These are phyloP conservation scores for Sminthurinus aureus DNA, from an alignment of 2,888 invertebrate species.

Conservation along the genomic window DNA sequence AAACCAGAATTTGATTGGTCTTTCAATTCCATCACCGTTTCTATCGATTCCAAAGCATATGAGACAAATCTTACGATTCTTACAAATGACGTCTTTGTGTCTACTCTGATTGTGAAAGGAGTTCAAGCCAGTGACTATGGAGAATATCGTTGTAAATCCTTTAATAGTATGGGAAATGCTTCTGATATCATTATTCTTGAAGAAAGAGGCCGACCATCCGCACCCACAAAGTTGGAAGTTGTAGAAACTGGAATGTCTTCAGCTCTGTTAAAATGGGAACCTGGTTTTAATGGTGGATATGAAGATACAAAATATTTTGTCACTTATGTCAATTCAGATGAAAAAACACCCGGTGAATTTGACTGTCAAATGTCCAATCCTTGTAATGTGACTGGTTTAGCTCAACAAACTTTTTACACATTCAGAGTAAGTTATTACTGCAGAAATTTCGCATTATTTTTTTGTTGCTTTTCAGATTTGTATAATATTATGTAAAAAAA, in stretches of 20 bases:
- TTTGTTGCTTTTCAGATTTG: too few relatives aligned
- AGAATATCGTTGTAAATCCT: constrained; percentile 81
- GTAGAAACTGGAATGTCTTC: constrained; percentile 79
- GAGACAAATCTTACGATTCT: constrained; percentile 82
- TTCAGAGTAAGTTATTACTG: constrained; percentile 74
- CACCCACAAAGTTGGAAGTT: constrained; percentile 76
- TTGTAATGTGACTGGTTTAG: constrained; percentile 84
- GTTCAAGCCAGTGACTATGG: constrained; percentile 87
- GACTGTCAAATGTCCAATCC: constrained; percentile 87
- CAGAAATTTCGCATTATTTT: neutral
- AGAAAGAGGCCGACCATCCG: constrained; percentile 86
- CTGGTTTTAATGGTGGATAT: constrained; percentile 89
- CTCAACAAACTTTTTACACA: constrained; percentile 85
- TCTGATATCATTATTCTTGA: constrained; percentile 74
- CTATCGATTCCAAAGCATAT: constrained; percentile 72
- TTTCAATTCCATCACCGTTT: constrained; percentile 67
- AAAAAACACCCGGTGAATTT: constrained; percentile 74
- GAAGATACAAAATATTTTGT: constrained; percentile 87
- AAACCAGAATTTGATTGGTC: constrained; percentile 94
- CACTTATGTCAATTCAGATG: constrained; percentile 70
- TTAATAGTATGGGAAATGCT: constrained; percentile 76
- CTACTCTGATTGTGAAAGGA: constrained; percentile 76
- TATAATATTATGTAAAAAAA: constrained; percentile 9
- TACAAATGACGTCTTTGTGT: constrained; percentile 85
- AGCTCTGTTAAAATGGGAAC: constrained; percentile 84